phyloP scores from a whole-genome alignment of 2,888 invertebrate species.

The Drosophila maculinotata region DNA sequence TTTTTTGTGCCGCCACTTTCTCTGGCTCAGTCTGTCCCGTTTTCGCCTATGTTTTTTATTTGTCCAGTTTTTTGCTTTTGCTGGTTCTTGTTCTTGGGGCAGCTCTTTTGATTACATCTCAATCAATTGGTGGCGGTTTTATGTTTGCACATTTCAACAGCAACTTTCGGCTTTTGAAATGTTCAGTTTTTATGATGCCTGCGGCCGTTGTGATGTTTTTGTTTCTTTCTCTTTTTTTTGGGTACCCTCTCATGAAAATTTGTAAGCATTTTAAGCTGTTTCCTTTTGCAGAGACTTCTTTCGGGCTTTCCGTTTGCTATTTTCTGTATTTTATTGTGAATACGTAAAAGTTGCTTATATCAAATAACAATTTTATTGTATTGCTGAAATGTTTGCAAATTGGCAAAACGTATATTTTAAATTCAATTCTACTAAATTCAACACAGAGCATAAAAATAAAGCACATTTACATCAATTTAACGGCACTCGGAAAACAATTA shows the following conservation, averaged over 20 bases:
- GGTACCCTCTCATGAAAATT: constrained; percentile 57
- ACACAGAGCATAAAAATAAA: constrained; percentile 4
- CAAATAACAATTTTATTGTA: constrained; percentile 75
- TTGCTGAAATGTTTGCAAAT: constrained; percentile 50
- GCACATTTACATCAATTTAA: not conserved
- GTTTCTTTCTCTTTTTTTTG: constrained; percentile 17
- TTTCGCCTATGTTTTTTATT: constrained; percentile 46
- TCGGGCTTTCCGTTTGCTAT: constrained; percentile 23
- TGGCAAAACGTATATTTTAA: constrained; percentile 51
- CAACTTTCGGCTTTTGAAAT: constrained; percentile 70
- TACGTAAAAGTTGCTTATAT: constrained; percentile 69
- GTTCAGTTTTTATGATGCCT: constrained; percentile 73
- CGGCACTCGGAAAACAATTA: constrained; percentile 10
- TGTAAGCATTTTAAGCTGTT: constrained; percentile 66
- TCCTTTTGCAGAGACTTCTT: constrained; percentile 24
- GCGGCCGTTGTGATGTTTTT: constrained; percentile 46
- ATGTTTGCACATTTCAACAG: constrained; percentile 74
- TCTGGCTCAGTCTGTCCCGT: constrained; percentile 18
- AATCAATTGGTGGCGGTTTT: constrained; percentile 80
- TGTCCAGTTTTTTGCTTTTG: constrained; percentile 25
- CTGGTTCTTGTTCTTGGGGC: constrained; percentile 39
- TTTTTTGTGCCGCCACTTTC: constrained; percentile 27
- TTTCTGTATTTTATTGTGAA: constrained; percentile 13
- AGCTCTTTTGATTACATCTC: constrained; percentile 77
- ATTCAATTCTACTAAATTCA: constrained; percentile 38